phyloP scores from a whole-genome alignment of 1,140 invertebrate genomes.

The Vollenhovia emeryi region DNA sequence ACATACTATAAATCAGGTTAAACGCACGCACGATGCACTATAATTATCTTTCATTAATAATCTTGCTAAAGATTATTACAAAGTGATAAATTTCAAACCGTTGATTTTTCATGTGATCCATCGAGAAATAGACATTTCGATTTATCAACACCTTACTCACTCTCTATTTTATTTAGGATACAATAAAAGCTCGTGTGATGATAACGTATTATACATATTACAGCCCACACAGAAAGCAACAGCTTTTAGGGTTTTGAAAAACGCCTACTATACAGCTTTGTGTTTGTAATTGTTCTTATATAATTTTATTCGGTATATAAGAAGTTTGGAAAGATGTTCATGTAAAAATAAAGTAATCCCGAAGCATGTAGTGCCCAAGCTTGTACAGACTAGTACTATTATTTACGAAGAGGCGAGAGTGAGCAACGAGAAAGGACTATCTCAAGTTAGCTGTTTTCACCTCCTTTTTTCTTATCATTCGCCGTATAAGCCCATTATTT shows the following conservation, averaged over 20 bases:
- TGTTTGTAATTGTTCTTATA: constrained; percentile 38
- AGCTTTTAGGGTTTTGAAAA: constrained; percentile 59
- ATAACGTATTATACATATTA: constrained; percentile 68
- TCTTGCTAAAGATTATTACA: constrained; percentile 48
- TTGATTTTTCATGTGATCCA: constrained; percentile 12
- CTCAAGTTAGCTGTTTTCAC: constrained; percentile 23
- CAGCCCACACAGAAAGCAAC: constrained; percentile 68
- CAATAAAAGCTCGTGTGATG: constrained; percentile 63
- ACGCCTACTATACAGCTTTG: constrained; percentile 57
- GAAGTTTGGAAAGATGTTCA: constrained; percentile 8
- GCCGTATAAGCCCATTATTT: constrained; percentile 50
- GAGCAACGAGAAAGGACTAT: constrained; percentile 64
- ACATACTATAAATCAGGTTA: constrained; percentile 43
- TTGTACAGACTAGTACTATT: constrained; percentile 43
- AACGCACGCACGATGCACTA: constrained; percentile 37
- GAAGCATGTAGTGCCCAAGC: constrained; percentile 54
- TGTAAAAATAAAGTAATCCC: constrained; percentile 58
- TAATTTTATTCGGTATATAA: constrained; percentile 3
- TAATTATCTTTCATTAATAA: constrained; percentile 47
- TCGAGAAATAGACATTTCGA: constrained; percentile 50
- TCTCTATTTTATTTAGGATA: constrained; percentile 73
- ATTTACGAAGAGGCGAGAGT: constrained; percentile 69
- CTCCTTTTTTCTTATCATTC: constrained; percentile 4
- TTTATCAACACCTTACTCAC: constrained; percentile 67
- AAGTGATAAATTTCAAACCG: constrained; percentile 11